phyloP scores from a whole-genome alignment of 2,113 vertebrate species.

The Callorhinus ursinus region DNA sequence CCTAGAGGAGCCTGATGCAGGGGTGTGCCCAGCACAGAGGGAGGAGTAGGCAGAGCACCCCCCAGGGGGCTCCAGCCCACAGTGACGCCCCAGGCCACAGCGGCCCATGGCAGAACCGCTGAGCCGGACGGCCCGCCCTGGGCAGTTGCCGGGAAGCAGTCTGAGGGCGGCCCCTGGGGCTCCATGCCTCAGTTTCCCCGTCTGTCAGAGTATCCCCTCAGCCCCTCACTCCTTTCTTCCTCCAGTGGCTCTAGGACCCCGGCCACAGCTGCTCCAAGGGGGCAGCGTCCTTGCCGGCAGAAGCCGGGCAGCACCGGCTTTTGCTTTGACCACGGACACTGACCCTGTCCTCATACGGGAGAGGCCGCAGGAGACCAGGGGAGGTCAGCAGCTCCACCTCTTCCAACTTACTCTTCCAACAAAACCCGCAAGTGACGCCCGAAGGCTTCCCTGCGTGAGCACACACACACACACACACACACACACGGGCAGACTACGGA shows the following conservation, averaged over 20 bases:
- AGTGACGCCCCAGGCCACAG: too few relatives aligned
- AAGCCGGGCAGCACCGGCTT: accelerated
- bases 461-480: not conserved
- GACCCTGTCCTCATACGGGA: not conserved
- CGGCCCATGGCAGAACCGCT: accelerated
- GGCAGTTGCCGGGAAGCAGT: not conserved
- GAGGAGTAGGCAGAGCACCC: not conserved
- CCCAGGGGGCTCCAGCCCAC: not conserved
- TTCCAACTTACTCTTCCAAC: not conserved
- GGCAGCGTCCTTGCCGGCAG: accelerated
- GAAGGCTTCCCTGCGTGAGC: accelerated
- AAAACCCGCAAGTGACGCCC: not conserved
- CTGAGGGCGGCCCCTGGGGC: accelerated
- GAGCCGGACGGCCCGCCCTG: accelerated
- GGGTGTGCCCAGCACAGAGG: accelerated
- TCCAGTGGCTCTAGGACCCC: accelerated
- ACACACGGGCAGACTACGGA: not conserved
- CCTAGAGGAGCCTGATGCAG: not conserved
- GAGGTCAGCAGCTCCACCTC: not conserved
- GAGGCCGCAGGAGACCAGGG: not conserved
- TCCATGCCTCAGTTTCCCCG: not conserved
- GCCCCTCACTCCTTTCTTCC: not conserved
- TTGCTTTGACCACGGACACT: accelerated
- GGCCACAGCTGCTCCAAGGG: accelerated
- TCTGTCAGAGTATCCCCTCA: too few relatives aligned